Percentiles rank a stretch among this genome's conserved stretches.
Evolutionary conservation across 2,113 vertebrate species (phyloP).

Genomic region (Aphelocoma coerulescens): DNA sequence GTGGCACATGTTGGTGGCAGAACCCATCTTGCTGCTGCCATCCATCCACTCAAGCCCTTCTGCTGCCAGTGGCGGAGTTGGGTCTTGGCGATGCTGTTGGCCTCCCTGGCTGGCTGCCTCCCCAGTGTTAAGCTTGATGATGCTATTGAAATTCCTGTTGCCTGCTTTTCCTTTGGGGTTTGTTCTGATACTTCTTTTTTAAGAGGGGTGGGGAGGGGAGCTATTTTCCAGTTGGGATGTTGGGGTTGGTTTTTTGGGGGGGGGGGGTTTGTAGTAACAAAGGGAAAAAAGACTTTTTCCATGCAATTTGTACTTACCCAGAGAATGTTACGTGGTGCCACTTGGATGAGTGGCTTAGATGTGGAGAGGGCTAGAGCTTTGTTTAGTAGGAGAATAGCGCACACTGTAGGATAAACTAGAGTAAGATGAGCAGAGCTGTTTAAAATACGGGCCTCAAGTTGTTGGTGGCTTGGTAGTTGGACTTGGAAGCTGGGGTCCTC

Average conservation of each 20-base stretch:
- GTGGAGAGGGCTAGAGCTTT: background rate
- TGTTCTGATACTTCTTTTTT: background rate
- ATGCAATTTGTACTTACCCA: background rate
- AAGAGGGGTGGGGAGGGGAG: background rate
- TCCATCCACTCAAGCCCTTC: background rate
- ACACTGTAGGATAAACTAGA: background rate
- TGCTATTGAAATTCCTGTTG: background rate
- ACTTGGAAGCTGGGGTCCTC: background rate
- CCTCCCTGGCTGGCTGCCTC: background rate
- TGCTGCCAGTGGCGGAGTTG: background rate
- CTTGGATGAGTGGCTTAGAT: background rate
- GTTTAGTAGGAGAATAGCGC: background rate
- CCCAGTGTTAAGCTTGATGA: background rate
- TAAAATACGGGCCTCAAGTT: background rate
- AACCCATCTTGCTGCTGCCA: fast-evolving
- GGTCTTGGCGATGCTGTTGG: background rate
- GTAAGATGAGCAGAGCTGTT: background rate
- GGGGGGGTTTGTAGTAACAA: background rate
- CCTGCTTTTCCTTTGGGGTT: conserved; percentile 7
- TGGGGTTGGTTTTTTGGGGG: background rate
- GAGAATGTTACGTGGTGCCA: background rate
- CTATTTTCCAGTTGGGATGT: background rate
- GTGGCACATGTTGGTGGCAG: fast-evolving
- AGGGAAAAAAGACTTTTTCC: background rate
- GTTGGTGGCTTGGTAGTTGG: background rate